Base-by-base conservation (phyloP, 1,140 invertebrate genomes). In the Scaptomyza hsui region DNA sequence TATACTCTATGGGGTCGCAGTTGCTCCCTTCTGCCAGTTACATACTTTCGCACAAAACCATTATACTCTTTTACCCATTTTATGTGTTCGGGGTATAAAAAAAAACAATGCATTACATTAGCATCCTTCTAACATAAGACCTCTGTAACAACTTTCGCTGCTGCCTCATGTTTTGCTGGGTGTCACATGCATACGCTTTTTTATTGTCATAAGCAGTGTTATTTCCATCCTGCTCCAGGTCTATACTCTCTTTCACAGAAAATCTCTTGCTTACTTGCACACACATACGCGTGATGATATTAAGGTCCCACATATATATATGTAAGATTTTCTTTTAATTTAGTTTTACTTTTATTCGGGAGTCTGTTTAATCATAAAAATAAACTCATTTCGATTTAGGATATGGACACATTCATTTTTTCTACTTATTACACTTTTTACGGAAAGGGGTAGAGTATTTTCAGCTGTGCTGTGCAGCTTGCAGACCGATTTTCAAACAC, bases 311-410 rank as follows among this genome's bases (percentile, higher is more conserved):
- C 32, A 55, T 42, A 60, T 24, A 64, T 32, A 26, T 32, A 60
- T 41, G 47, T 32, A 57, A 68, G 78, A 55, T 75, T 80, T 74
- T 69, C 52, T 68, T 75, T 72, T 85, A 76, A 61, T 77, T 86
- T 64, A 85, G 86, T 80, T 85, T 80, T 62, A 75, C 79, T 80
- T 62, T 70, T 85, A 83, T 85, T 85, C 79, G 62, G 44, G 24
- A 48, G 60, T 51, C 45, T 60, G n/a, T n/a, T n/a, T n/a, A n/a
- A n/a, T n/a, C n/a, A n/a, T n/a, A n/a, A n/a, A n/a, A n/a, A n/a
- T n/a, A n/a, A n/a, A n/a, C n/a, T n/a, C n/a, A n/a, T n/a, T n/a
- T n/a, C n/a, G n/a, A n/a, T n/a, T n/a, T n/a, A n/a, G n/a, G n/a
- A n/a, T n/a, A n/a, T n/a, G n/a, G n/a, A n/a, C n/a, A n/a, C n/a